These are phyloP conservation scores for Brachionus manjavacas DNA, from an alignment of 1,140 invertebrate genomes.

Conservation along the genomic window DNA sequence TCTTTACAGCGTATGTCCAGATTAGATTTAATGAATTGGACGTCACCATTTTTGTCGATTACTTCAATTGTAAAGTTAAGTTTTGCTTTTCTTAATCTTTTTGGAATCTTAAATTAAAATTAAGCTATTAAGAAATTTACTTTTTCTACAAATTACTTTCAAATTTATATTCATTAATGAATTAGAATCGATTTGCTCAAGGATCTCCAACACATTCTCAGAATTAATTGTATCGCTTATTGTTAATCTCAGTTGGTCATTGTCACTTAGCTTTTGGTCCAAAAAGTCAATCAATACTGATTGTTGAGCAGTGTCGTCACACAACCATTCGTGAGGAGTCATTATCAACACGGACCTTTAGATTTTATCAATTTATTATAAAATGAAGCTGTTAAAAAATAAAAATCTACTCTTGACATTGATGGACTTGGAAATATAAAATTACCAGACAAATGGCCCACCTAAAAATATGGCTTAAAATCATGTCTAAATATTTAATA, in stretches of 20 bases:
- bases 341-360: neutral
- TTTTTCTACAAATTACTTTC: neutral
- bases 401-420: neutral
- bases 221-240: neutral
- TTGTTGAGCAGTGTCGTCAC: neutral
- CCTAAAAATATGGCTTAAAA: neutral
- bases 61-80: neutral
- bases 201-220: neutral
- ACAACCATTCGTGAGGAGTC: conserved; percentile 16
- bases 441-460: neutral
- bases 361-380: neutral
- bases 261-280: neutral
- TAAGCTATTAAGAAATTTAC: neutral
- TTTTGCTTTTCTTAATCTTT: neutral
- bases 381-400: neutral
- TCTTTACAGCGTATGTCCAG: neutral
- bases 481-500: neutral
- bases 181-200: neutral
- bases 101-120: neutral
- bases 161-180: neutral
- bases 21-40: neutral
- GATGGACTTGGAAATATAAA: neutral
- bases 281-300: conserved; percentile 15
- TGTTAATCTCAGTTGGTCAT: neutral
- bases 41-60: neutral